phyloP scores from a whole-genome alignment of 2,888 invertebrate genomes.

The Urechis unicinctus region DNA sequence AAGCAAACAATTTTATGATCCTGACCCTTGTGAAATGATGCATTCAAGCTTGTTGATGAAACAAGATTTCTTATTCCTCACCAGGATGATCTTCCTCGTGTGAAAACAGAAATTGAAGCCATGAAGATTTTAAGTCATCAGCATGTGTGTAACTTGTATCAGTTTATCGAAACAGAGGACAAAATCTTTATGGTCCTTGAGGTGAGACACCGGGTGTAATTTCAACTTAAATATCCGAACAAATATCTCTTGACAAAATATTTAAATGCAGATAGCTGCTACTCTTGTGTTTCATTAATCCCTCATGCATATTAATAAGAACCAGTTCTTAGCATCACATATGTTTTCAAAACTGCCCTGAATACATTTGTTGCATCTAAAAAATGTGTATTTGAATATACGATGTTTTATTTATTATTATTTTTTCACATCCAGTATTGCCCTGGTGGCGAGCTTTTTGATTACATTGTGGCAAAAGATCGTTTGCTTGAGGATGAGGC shows the following conservation, averaged over 20 bases:
- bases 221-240: neutral
- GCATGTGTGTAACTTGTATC: slow-evolving; percentile 71
- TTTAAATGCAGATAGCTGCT: neutral
- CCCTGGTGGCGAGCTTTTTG: slow-evolving; percentile 76
- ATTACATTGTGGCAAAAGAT: slow-evolving; percentile 74
- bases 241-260: neutral
- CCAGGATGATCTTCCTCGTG: slow-evolving; percentile 64
- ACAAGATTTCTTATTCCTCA: no score
- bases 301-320: no score
- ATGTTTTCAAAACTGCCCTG: no score
- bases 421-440: slow-evolving; percentile 59
- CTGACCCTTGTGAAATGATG: no score
- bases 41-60: no score
- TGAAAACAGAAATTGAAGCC: slow-evolving; percentile 68
- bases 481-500: slow-evolving; percentile 67
- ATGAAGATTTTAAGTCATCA: slow-evolving; percentile 65
- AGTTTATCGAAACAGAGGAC: slow-evolving; percentile 69
- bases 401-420: neutral
- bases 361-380: no score
- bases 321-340: no score
- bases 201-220: slow-evolving; percentile 37
- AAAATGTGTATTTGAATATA: neutral
- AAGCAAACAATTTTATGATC: no score
- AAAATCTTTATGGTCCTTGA: slow-evolving; percentile 74
- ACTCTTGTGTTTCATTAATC: neutral